These are phyloP conservation scores for Pollachius pollachius DNA, from an alignment of 2,113 vertebrate genomes.

Conservation along the genomic window DNA sequence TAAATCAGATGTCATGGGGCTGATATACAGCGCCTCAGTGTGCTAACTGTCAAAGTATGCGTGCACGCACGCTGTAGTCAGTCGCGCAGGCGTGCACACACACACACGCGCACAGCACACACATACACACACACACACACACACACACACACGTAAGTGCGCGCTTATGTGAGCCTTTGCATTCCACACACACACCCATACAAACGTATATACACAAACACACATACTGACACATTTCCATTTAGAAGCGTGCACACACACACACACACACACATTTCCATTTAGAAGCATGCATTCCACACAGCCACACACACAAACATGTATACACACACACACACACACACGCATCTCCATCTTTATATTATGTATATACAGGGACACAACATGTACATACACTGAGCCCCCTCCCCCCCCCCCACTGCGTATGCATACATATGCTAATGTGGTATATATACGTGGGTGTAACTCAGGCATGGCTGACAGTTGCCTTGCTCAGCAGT, in stretches of 20 bases:
- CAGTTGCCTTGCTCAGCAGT: conserved; percentile 46
- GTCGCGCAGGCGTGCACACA: conserved; percentile 2
- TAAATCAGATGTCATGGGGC: too few relatives aligned
- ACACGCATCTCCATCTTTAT: too few relatives aligned
- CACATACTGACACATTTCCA: conserved; percentile 2
- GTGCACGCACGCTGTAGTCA: too few relatives aligned
- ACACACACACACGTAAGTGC: neutral
- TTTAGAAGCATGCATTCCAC: too few relatives aligned
- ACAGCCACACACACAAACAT: neutral
- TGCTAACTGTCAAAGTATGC: conserved; percentile 44
- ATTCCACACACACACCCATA: too few relatives aligned
- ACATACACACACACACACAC: too few relatives aligned
- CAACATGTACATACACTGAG: neutral
- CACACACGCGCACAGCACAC: conserved; percentile 11
- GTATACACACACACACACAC: too few relatives aligned
- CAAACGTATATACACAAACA: neutral
- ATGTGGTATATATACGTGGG: neutral
- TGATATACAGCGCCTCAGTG: conserved; percentile 47
- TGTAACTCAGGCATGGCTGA: conserved; percentile 29
- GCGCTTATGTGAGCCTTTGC: too few relatives aligned
- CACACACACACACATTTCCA: too few relatives aligned
- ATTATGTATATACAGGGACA: neutral
- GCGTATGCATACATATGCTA: conserved; percentile 1
- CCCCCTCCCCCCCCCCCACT: neutral
- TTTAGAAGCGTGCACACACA: too few relatives aligned